These are phyloP conservation scores for Stenodema calcarata DNA, from an alignment of 2,888 invertebrate genomes.

Conservation along the genomic window DNA sequence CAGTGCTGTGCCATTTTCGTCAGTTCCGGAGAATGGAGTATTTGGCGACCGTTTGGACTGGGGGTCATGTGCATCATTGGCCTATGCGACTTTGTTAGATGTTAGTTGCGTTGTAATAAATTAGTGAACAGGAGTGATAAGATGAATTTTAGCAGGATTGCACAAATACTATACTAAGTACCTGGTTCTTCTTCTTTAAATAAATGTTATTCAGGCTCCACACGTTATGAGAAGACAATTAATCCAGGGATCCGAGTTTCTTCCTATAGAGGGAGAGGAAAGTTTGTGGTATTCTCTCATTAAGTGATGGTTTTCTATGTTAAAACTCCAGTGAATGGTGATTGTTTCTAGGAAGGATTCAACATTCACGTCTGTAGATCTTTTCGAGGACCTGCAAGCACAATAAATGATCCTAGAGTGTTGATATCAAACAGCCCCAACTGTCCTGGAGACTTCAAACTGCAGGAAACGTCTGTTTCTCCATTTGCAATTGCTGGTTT, in stretches of 20 bases:
- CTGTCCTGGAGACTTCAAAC: constrained; percentile 22
- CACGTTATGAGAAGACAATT: too few relatives aligned
- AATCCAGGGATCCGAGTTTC: too few relatives aligned
- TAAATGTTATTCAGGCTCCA: too few relatives aligned
- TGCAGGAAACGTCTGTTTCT: neutral
- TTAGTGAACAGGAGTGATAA: too few relatives aligned
- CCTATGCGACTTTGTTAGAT: constrained; percentile 27
- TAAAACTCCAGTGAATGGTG: neutral
- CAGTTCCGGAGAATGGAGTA: neutral
- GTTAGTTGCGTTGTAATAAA: too few relatives aligned
- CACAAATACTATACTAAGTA: too few relatives aligned
- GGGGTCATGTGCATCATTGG: constrained; percentile 24
- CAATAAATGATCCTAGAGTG: neutral
- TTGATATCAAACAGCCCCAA: constrained; percentile 72
- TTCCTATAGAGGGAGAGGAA: too few relatives aligned
- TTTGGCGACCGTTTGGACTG: constrained; percentile 20
- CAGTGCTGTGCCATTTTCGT: neutral
- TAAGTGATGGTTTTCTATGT: too few relatives aligned
- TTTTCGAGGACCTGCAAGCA: neutral
- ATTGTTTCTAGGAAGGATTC: constrained; percentile 33
- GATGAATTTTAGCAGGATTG: too few relatives aligned
- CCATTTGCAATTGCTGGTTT: constrained; percentile 38
- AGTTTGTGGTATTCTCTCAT: too few relatives aligned
- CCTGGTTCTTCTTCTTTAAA: too few relatives aligned
- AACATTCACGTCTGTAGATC: constrained; percentile 30